These are phyloP conservation scores for Condylura cristata DNA, from an alignment of 2,113 vertebrate genomes.

Conservation along the genomic window DNA sequence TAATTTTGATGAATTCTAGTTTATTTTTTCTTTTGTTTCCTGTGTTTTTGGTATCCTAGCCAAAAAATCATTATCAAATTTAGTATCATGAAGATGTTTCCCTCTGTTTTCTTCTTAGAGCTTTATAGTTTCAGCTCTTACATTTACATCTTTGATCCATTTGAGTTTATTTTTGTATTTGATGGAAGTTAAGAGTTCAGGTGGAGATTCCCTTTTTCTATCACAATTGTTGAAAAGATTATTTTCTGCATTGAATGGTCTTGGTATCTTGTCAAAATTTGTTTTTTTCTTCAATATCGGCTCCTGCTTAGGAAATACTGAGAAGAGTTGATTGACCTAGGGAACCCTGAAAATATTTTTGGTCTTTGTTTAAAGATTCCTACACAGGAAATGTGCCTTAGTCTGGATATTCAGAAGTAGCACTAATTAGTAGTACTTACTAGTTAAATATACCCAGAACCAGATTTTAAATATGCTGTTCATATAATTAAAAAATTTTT, in stretches of 20 bases:
- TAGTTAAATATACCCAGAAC: background rate
- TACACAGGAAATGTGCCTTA: constrained; percentile 14
- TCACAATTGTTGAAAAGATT: background rate
- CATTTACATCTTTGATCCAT: background rate
- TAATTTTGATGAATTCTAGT: constrained; percentile 10
- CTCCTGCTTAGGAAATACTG: constrained; percentile 27
- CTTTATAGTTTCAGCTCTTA: constrained; percentile 48
- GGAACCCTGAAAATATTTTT: constrained; percentile 44
- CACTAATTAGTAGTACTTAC: background rate
- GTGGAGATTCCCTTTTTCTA: background rate
- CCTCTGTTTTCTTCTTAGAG: background rate
- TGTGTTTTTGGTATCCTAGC: background rate
- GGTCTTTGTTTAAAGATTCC: background rate
- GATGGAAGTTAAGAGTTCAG: background rate
- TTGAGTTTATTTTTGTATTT: constrained; percentile 45
- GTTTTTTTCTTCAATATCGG: constrained; percentile 33
- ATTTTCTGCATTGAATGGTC: background rate
- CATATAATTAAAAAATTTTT: constrained; percentile 27
- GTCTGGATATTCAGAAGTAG: background rate
- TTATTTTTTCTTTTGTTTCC: constrained; percentile 24
- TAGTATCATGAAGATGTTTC: background rate
- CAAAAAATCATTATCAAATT: background rate
- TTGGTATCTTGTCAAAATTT: background rate
- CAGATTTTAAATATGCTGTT: background rate
- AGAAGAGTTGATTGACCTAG: background rate